Conservation (phyloP, 2,888 invertebrate species). For the Timema podura region DNA sequence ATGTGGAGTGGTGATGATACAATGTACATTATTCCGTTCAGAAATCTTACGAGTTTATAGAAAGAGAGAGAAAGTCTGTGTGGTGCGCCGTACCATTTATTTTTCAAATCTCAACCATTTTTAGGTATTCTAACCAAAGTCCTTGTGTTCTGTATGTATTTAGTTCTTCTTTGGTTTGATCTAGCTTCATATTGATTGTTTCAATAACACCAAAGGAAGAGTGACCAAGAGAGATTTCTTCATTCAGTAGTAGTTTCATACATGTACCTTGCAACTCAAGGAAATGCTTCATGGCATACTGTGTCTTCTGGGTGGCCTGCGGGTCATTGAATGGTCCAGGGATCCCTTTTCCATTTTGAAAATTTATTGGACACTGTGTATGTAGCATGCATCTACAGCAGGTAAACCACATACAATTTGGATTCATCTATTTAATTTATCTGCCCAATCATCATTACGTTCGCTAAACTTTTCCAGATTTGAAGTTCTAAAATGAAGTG, state of each 20-base stretch:
- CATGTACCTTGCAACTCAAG: no score
- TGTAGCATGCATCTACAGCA: slow-evolving; percentile 8
- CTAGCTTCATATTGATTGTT: no score
- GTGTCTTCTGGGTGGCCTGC: neutral
- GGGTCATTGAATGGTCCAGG: neutral
- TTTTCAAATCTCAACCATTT: slow-evolving; percentile 7
- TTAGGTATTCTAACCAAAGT: slow-evolving; percentile 7
- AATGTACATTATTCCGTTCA: no score
- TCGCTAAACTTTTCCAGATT: neutral
- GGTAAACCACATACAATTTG: neutral
- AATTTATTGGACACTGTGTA: neutral
- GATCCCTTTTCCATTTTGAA: neutral
- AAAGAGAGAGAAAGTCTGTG: no score
- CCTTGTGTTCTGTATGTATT: neutral
- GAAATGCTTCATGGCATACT: neutral
- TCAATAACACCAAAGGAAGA: no score
- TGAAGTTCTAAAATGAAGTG: slow-evolving; percentile 6
- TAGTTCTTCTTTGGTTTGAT: slow-evolving; percentile 2
- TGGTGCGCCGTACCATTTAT: no score
- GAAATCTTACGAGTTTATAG: no score
- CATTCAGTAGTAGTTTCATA: no score
- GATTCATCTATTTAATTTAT: neutral
- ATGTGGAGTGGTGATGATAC: no score
- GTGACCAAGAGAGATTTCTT: no score
- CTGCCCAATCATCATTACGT: neutral